phyloP scores from a whole-genome alignment of 1,140 invertebrate species.

The Drosophila lowei region DNA sequence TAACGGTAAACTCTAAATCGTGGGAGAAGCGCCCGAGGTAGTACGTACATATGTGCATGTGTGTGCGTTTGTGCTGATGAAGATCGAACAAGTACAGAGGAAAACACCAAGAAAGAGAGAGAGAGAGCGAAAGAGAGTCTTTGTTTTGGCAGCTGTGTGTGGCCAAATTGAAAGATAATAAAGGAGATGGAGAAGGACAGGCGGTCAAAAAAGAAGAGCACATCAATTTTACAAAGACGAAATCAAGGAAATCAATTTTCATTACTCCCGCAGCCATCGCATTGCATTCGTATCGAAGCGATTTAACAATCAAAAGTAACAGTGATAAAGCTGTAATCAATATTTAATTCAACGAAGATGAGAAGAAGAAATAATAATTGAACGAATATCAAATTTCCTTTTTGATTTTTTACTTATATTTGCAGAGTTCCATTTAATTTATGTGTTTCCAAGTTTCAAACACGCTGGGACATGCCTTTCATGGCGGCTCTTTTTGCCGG shows the following conservation, averaged over 20 bases:
- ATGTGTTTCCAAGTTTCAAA: too few species aligned
- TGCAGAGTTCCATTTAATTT: too few species aligned
- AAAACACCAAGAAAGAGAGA: background rate
- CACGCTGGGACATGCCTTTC: too few species aligned
- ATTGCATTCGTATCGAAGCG: slow-evolving; percentile 26
- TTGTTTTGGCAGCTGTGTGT: slow-evolving; percentile 70
- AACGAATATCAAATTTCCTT: background rate
- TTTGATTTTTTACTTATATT: background rate
- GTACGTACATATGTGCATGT: background rate
- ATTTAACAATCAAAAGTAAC: slow-evolving; percentile 34
- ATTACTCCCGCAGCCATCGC: slow-evolving; percentile 23
- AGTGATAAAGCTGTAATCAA: slow-evolving; percentile 23
- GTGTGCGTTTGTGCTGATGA: background rate
- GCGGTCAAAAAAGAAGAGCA: slow-evolving; percentile 11
- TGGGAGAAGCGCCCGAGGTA: background rate
- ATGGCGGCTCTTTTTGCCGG: background rate
- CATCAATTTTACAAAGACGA: slow-evolving; percentile 21
- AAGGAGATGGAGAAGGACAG: slow-evolving; percentile 28
- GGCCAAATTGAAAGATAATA: slow-evolving; percentile 77
- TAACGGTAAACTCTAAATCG: slow-evolving; percentile 40
- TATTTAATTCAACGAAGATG: background rate
- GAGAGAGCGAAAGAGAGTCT: slow-evolving; percentile 34
- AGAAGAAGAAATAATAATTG: too few species aligned
- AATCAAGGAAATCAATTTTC: slow-evolving; percentile 46
- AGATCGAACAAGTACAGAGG: slow-evolving; percentile 13